Base-by-base conservation (phyloP, 2,113 vertebrate genomes). In the Hystrix brachyura region DNA sequence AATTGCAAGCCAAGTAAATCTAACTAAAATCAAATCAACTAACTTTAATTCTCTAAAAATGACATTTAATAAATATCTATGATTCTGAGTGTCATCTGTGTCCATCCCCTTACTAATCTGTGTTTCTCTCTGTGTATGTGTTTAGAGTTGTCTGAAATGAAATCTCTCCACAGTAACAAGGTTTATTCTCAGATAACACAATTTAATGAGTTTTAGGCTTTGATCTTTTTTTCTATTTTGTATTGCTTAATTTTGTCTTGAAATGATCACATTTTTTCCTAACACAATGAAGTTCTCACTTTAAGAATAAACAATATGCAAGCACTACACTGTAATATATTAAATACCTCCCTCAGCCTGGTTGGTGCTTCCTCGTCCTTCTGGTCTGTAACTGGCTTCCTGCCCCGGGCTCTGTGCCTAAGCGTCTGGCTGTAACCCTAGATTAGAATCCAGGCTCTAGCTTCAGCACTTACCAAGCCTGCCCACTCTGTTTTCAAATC, bases 231-330 rank as follows among this genome's bases (percentile, higher is more conserved):
- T 85, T 90, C 38, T 88, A 60, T 82, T 82, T 91, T 62, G 34
- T 18, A 60, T 79, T 81, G 78, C 32, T 85, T 91, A 86, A 59
- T 81, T 97, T 94, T 88, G 65, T 93, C 79, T 91, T 91, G 38
- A 82, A 57, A 85, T 43, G 60, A 95, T 34, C 55, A 67, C 55
- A 23, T 67, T 29, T 32, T 57, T 57, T 18, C 19, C 8, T 23
- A 59, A 78, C 48, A 46, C n/a, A 72, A 59, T 62, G 21, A 92
- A 94, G 21, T 76, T 14, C 25, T 38, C 74, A 53, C 32, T 48
- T 89, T 86, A 60, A 86, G 64, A 67, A 64, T 19, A 60, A 43
- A n/a, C 74, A 82, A 55, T 48, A 53, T 27, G 43, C 9, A 19
- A 96, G 46, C 2, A 29, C 4, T 60, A 11, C 38, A 3, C 46